A percentile compares a stretch with the other conserved stretches of the same genome.
Conservation (phyloP, 2,797 vertebrate species). For the Brotula barbata region DNA sequence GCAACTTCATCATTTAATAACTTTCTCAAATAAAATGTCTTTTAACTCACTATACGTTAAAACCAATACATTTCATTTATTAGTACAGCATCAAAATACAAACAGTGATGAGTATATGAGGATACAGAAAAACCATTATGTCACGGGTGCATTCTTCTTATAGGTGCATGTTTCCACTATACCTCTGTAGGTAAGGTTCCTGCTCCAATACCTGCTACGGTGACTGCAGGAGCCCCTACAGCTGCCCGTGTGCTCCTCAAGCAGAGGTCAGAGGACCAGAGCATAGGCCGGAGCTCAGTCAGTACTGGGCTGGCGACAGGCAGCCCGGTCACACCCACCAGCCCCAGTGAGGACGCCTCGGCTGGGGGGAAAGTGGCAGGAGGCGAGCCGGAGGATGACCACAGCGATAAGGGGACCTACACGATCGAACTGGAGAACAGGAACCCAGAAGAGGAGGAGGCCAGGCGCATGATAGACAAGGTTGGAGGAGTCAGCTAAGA, state of each 20-base stretch:
- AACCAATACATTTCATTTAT: too few species aligned
- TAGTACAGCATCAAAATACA: too few species aligned
- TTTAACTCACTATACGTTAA: too few species aligned
- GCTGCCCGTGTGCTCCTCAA: conserved; percentile 85
- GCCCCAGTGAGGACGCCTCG: conserved; percentile 82
- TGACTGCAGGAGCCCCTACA: conserved; percentile 76
- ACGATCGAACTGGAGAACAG: conserved; percentile 95
- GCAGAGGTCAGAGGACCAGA: conserved; percentile 91
- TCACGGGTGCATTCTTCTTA: too few species aligned
- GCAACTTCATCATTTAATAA: neutral
- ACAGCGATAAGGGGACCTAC: conserved; percentile 97
- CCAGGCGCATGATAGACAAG: conserved; percentile 97
- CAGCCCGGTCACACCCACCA: conserved; percentile 64
- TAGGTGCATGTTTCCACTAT: neutral
- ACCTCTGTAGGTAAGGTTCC: conserved; percentile 62
- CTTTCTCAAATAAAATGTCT: too few species aligned
- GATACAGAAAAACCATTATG: too few species aligned
- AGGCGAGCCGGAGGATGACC: conserved; percentile 87
- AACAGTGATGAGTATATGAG: too few species aligned
- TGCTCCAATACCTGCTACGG: conserved; percentile 71
- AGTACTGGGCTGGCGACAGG: conserved; percentile 86
- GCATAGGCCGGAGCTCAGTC: conserved; percentile 85
- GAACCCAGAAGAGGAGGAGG: conserved; percentile 93
- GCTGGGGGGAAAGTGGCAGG: conserved; percentile 70
- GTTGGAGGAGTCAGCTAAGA: conserved; percentile 67